Percentiles rank a stretch among this genome's conserved stretches.
Evolutionary conservation across 2,888 invertebrate genomes (phyloP).

Genomic region (Ceraclea dissimilis): DNA sequence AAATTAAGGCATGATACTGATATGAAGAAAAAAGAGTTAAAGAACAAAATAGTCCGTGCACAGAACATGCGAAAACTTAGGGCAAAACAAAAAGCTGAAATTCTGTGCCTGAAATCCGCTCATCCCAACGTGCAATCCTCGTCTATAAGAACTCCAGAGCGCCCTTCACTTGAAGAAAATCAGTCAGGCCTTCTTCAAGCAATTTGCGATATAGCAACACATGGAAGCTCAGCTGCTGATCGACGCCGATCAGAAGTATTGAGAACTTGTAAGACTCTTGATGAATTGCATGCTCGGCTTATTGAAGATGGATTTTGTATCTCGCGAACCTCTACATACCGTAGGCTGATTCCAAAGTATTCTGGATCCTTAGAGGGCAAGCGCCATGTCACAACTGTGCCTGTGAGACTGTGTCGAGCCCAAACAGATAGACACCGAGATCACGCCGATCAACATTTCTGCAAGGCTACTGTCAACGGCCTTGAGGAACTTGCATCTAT

Average conservation of each 20-base stretch:
- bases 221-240: background rate
- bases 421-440: background rate
- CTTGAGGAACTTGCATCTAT: background rate
- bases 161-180: background rate
- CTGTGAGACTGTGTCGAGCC: background rate
- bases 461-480: background rate
- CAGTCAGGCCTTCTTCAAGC: background rate
- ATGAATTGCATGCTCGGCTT: background rate
- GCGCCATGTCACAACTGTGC: background rate
- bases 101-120: background rate
- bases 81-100: background rate
- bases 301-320: background rate
- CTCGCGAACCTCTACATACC: background rate
- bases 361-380: background rate
- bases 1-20: background rate
- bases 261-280: background rate
- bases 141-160: background rate
- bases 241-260: background rate
- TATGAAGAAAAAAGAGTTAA: background rate
- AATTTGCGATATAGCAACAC: background rate
- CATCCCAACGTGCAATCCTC: background rate
- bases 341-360: background rate
- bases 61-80: background rate
- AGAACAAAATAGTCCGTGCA: background rate
- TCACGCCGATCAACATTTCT: background rate